Evolutionary conservation across 2,113 vertebrate genomes (phyloP).

Genomic region (Phyllostomus hastatus): DNA sequence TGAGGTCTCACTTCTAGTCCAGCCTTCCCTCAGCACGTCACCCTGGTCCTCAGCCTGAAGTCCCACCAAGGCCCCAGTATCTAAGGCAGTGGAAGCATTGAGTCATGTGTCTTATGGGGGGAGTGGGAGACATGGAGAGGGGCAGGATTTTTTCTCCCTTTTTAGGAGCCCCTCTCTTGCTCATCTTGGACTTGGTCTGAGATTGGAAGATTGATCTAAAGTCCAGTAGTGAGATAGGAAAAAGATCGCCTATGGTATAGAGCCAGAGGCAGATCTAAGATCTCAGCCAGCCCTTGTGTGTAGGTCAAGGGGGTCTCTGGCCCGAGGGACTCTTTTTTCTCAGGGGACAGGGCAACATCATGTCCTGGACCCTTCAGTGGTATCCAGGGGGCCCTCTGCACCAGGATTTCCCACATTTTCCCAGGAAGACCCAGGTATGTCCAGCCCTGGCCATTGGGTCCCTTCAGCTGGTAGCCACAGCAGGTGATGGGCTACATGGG

Average conservation of each 20-base stretch:
- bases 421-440: no score
- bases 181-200: not conserved
- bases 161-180: not conserved
- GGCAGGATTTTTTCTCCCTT: not conserved
- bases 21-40: accelerated
- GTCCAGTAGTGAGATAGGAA: not conserved
- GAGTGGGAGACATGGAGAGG: accelerated
- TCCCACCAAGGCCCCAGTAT: not conserved
- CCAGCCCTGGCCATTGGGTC: accelerated
- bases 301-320: not conserved
- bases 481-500: accelerated
- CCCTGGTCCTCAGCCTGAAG: no score
- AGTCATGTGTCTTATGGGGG: not conserved
- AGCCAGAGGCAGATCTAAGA: not conserved
- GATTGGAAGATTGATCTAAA: not conserved
- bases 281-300: not conserved
- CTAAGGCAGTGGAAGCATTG: not conserved
- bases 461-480: no score
- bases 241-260: no score
- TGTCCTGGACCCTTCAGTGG: not conserved
- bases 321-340: not conserved
- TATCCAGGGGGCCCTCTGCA: not conserved
- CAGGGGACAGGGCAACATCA: accelerated
- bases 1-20: no score
- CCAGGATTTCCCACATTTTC: not conserved